These are phyloP conservation scores for Syrrhaptes paradoxus DNA, from an alignment of 2,113 vertebrate species.

Conservation along the genomic window DNA sequence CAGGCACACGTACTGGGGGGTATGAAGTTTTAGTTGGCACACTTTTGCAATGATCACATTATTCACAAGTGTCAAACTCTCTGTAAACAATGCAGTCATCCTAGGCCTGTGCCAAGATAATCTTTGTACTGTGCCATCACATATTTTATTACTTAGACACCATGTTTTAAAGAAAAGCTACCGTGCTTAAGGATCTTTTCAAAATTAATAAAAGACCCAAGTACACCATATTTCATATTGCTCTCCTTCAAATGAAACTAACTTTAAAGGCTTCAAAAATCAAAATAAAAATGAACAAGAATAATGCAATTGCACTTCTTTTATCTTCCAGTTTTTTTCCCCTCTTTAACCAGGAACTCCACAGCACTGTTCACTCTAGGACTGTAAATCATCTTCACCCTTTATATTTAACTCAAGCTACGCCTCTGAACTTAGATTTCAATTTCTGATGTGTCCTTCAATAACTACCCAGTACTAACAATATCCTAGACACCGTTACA, in stretches of 20 bases:
- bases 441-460: neutral
- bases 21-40: conserved; percentile 45
- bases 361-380: neutral
- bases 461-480: neutral
- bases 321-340: neutral
- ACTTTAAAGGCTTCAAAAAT: neutral
- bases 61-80: conserved; percentile 14
- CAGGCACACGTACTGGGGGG: neutral
- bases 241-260: neutral
- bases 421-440: neutral
- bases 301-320: neutral
- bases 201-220: neutral
- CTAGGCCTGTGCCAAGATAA: conserved; percentile 14
- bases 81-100: conserved; percentile 21
- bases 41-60: conserved; percentile 19
- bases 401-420: neutral
- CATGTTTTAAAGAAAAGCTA: conserved; percentile 9
- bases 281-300: neutral
- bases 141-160: neutral
- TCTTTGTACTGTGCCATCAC: neutral
- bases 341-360: neutral
- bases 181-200: neutral
- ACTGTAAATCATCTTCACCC: neutral
- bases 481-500: neutral
- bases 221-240: neutral